Evolutionary conservation across 2,888 invertebrate genomes (phyloP).

Genomic region (Busseola fusca): DNA sequence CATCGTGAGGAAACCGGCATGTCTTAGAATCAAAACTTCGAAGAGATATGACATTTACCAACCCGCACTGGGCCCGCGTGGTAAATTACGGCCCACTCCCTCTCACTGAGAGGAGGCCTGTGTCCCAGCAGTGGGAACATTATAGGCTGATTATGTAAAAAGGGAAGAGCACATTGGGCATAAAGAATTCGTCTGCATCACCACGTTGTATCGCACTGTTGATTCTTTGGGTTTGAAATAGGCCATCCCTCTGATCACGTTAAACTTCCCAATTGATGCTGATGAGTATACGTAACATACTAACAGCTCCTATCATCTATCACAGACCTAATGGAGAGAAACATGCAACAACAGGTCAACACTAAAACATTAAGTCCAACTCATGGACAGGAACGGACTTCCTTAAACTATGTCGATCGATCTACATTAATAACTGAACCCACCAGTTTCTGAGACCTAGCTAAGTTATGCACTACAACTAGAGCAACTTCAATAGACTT

Average conservation of each 20-base stretch:
- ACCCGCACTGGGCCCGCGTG: too few relatives aligned
- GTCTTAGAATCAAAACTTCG: too few relatives aligned
- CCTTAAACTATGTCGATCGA: constrained; percentile 28
- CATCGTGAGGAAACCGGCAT: too few relatives aligned
- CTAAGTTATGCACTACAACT: constrained; percentile 56
- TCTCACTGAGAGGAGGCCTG: too few relatives aligned
- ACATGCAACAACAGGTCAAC: not conserved
- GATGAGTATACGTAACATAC: not conserved
- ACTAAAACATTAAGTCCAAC: not conserved
- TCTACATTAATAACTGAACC: constrained; percentile 37
- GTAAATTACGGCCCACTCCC: too few relatives aligned
- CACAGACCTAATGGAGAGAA: not conserved
- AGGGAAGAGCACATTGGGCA: too few relatives aligned
- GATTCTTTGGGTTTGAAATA: too few relatives aligned
- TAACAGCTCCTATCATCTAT: not conserved
- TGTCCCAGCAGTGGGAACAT: too few relatives aligned
- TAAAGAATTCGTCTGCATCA: too few relatives aligned
- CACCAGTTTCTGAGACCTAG: constrained; percentile 28
- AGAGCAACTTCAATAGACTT: constrained; percentile 55
- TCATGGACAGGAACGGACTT: not conserved
- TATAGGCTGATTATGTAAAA: too few relatives aligned
- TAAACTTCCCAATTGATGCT: not conserved
- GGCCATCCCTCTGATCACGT: not conserved
- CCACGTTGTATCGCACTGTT: too few relatives aligned
- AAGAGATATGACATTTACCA: too few relatives aligned